phyloP scores from a whole-genome alignment of 2,797 vertebrate genomes.

The Intellagama lesueurii region DNA sequence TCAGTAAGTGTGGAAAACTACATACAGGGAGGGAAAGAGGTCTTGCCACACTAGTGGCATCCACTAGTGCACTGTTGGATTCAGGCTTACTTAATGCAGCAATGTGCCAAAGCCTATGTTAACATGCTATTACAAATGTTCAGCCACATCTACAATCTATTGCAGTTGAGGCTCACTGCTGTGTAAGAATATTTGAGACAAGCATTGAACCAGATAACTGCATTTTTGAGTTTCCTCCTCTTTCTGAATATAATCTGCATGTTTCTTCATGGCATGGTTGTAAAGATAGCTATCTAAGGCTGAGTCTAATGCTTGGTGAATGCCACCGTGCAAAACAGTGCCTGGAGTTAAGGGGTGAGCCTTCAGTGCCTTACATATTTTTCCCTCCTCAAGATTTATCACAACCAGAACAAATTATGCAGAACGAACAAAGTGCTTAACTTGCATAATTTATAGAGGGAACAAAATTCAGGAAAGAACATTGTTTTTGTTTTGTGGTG shows the following conservation, averaged over 20 bases:
- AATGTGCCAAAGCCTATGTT: not conserved
- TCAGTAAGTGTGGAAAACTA: not conserved
- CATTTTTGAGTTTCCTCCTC: not conserved
- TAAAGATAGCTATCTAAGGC: too few species aligned
- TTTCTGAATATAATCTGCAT: not conserved
- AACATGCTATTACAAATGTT: not conserved
- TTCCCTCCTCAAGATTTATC: too few species aligned
- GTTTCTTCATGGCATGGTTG: not conserved
- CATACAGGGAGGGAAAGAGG: not conserved
- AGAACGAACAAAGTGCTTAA: too few species aligned
- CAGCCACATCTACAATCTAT: not conserved
- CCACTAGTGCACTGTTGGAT: not conserved
- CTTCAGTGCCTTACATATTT: too few species aligned
- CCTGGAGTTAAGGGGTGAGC: too few species aligned
- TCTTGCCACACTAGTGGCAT: not conserved
- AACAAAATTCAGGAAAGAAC: too few species aligned
- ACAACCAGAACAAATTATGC: too few species aligned
- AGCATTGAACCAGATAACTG: not conserved
- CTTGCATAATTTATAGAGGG: too few species aligned
- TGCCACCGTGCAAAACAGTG: too few species aligned
- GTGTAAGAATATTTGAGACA: not conserved
- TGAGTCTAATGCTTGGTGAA: too few species aligned
- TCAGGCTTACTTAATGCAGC: not conserved
- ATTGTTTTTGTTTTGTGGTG: too few species aligned
- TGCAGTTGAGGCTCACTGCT: too few species aligned